phyloP scores from a whole-genome alignment of 2,797 vertebrate species.

The Trachurus trachurus region DNA sequence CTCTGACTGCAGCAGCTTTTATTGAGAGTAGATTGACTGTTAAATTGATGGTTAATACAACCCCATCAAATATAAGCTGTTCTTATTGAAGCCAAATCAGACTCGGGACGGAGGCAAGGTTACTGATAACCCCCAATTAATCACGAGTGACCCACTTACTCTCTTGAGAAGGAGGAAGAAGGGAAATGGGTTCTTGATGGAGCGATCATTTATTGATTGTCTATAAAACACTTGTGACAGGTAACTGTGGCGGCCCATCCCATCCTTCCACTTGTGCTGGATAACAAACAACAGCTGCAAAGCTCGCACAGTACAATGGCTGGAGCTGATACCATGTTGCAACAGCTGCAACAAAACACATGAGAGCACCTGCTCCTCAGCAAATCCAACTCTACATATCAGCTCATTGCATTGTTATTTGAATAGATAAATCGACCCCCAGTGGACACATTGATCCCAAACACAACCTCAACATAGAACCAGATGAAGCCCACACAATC shows the following conservation, averaged over 20 bases:
- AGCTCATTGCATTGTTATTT: neutral
- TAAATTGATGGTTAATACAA: conserved; percentile 44
- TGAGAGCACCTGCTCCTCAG: neutral
- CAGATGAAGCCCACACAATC: neutral
- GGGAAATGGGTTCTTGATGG: conserved; percentile 17
- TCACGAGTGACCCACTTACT: conserved; percentile 54
- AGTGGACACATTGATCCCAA: neutral
- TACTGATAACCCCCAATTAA: conserved; percentile 51
- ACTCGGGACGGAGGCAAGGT: conserved; percentile 38
- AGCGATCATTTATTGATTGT: conserved; percentile 39
- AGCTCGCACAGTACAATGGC: neutral
- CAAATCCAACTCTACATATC: neutral
- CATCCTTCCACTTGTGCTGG: neutral
- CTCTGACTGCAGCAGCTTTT: conserved; percentile 11
- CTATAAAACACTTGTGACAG: conserved; percentile 50
- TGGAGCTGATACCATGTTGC: neutral
- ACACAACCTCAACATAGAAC: neutral
- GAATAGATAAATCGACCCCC: neutral
- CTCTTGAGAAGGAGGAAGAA: conserved; percentile 25
- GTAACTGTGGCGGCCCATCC: conserved; percentile 9
- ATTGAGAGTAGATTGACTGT: conserved; percentile 18
- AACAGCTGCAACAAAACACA: neutral
- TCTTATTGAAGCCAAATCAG: conserved; percentile 22
- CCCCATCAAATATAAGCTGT: conserved; percentile 17
- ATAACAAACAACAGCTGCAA: conserved; percentile 13